Conservation (phyloP, 2,797 vertebrate species). For the Gastrophryne carolinensis region DNA sequence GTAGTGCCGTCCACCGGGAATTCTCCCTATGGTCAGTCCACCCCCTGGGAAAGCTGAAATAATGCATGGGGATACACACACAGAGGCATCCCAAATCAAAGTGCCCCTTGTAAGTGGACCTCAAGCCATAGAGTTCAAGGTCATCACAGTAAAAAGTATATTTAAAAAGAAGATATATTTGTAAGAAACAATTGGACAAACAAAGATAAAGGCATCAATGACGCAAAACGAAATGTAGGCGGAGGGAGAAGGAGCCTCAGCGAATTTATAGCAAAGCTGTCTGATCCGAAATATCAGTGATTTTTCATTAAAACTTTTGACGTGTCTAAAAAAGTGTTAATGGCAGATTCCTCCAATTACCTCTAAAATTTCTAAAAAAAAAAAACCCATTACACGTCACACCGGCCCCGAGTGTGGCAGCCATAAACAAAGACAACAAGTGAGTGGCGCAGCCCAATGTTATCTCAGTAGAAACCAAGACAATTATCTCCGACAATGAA, state of each 20-base stretch:
- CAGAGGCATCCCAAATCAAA: too few relatives aligned
- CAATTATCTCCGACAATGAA: neutral
- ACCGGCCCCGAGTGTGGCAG: too few relatives aligned
- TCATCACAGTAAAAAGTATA: too few relatives aligned
- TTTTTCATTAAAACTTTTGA: neutral
- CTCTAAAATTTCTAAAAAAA: neutral
- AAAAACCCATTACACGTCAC: neutral
- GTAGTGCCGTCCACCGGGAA: too few relatives aligned
- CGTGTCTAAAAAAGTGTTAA: neutral
- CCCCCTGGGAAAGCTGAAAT: too few relatives aligned
- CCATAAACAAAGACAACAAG: neutral
- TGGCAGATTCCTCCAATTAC: neutral
- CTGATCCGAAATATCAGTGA: neutral
- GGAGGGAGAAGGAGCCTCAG: neutral
- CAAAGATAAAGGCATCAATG: neutral
- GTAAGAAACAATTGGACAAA: too few relatives aligned
- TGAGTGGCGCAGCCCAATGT: neutral
- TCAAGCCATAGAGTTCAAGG: too few relatives aligned
- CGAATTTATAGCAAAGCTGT: neutral
- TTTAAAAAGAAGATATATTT: too few relatives aligned
- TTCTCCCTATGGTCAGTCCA: too few relatives aligned
- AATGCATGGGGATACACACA: too few relatives aligned
- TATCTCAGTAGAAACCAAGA: neutral
- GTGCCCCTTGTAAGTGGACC: too few relatives aligned
- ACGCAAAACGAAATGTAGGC: neutral